phyloP scores from a whole-genome alignment of 2,888 invertebrate genomes.

The Hydrotaea cyrtoneurina region DNA sequence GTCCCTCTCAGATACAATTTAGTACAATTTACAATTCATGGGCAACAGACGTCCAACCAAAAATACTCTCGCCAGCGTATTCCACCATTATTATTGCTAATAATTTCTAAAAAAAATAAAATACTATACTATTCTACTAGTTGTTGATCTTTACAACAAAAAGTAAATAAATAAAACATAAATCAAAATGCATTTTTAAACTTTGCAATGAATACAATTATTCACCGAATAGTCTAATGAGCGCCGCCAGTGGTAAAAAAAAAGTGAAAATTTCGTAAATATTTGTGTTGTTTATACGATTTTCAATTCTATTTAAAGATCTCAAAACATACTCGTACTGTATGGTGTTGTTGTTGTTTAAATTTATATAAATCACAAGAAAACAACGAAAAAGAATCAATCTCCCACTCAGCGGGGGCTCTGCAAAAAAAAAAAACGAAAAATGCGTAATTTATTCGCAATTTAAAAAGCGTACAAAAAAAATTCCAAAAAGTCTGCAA shows the following conservation, averaged over 20 bases:
- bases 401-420: too few species aligned
- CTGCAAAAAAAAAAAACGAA: slow-evolving; percentile 4
- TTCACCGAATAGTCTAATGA: not conserved
- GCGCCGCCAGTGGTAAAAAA: not conserved
- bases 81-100: not conserved
- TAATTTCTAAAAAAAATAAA: not conserved
- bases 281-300: not conserved
- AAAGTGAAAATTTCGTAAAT: slow-evolving; percentile 15
- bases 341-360: not conserved
- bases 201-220: not conserved
- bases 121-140: too few species aligned
- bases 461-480: not conserved
- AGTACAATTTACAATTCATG: slow-evolving; percentile 19
- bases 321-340: not conserved
- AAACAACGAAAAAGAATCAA: slow-evolving; percentile 14
- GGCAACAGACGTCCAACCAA: not conserved
- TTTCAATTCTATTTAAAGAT: slow-evolving; percentile 30
- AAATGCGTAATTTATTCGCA: not conserved
- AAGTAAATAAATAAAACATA: too few species aligned
- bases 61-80: too few species aligned
- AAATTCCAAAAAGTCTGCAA: not conserved
- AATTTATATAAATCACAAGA: not conserved
- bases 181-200: too few species aligned
- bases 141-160: too few species aligned
- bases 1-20: not conserved